Evolutionary conservation across 2,797 vertebrate species (phyloP).

Genomic region (Zenarchopterus dispar): DNA sequence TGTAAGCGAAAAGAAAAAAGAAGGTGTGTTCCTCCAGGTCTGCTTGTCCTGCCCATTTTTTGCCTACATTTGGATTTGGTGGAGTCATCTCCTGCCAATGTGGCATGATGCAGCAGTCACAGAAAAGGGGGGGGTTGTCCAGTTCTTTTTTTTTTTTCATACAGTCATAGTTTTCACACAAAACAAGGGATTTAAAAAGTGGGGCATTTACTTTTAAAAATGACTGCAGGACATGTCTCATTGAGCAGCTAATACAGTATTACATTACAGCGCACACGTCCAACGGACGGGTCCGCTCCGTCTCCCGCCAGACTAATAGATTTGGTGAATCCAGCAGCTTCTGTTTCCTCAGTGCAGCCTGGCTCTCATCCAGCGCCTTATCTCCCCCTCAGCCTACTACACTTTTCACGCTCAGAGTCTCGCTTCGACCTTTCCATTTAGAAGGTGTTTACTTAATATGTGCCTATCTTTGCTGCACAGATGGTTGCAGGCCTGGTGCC

Average conservation of each 20-base stretch:
- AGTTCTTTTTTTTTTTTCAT: too few species aligned
- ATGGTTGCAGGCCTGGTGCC: slow-evolving; percentile 39
- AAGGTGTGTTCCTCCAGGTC: too few species aligned
- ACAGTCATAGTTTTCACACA: too few species aligned
- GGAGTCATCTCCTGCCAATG: too few species aligned
- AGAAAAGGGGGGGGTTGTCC: too few species aligned
- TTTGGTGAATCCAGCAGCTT: slow-evolving; percentile 33
- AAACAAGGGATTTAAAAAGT: too few species aligned
- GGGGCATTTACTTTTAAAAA: too few species aligned
- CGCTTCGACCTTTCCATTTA: slow-evolving; percentile 42
- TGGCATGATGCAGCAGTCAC: too few species aligned
- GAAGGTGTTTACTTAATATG: slow-evolving; percentile 24
- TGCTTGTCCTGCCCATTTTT: too few species aligned
- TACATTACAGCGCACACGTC: slow-evolving; percentile 3
- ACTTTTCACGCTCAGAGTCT: slow-evolving; percentile 34
- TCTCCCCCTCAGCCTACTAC: slow-evolving; percentile 22
- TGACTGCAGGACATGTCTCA: slow-evolving; percentile 4
- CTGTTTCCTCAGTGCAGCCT: slow-evolving; percentile 38
- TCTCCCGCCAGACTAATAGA: slow-evolving; percentile 28
- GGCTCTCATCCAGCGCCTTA: slow-evolving; percentile 29
- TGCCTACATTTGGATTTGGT: too few species aligned
- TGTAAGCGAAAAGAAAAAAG: too few species aligned
- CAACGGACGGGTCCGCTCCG: background rate
- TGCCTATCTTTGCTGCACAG: slow-evolving; percentile 27
- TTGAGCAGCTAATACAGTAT: background rate